These are phyloP conservation scores for Butorides virescens DNA, from an alignment of 2,113 vertebrate species.

Conservation along the genomic window DNA sequence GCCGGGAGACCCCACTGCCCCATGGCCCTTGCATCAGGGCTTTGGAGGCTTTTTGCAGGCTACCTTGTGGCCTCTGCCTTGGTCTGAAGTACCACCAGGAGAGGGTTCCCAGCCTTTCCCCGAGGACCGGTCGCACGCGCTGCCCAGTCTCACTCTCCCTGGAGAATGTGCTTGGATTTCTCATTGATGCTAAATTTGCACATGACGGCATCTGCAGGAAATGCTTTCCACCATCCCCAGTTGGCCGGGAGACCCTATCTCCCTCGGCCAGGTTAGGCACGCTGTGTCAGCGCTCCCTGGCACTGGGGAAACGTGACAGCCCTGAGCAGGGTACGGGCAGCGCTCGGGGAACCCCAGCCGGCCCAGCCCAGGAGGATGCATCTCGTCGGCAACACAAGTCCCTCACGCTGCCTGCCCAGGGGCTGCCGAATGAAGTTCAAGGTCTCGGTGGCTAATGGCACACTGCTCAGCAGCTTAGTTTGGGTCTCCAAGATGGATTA, in stretches of 20 bases:
- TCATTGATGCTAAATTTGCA: conserved; percentile 45
- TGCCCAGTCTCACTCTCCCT: background rate
- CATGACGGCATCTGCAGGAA: conserved; percentile 37
- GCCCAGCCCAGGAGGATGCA: background rate
- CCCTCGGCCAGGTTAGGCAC: conserved; percentile 25
- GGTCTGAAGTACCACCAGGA: background rate
- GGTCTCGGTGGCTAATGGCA: background rate
- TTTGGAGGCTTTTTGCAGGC: background rate
- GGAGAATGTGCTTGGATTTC: conserved; percentile 8
- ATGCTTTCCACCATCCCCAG: conserved; percentile 21
- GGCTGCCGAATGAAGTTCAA: background rate
- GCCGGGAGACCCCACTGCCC: background rate
- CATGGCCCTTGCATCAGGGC: background rate
- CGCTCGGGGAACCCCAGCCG: background rate
- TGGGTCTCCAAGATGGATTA: background rate
- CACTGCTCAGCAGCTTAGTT: background rate
- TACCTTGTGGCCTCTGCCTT: background rate
- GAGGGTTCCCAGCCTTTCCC: background rate
- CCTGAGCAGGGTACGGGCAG: background rate
- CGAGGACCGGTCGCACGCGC: accelerated
- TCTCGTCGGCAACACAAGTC: accelerated
- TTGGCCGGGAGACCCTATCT: background rate
- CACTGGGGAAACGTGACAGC: conserved; percentile 1
- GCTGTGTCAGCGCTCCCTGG: conserved; percentile 5
- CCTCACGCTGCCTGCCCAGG: background rate